These are phyloP conservation scores for Agrotis clavis DNA, from an alignment of 2,888 invertebrate genomes.

Conservation along the genomic window DNA sequence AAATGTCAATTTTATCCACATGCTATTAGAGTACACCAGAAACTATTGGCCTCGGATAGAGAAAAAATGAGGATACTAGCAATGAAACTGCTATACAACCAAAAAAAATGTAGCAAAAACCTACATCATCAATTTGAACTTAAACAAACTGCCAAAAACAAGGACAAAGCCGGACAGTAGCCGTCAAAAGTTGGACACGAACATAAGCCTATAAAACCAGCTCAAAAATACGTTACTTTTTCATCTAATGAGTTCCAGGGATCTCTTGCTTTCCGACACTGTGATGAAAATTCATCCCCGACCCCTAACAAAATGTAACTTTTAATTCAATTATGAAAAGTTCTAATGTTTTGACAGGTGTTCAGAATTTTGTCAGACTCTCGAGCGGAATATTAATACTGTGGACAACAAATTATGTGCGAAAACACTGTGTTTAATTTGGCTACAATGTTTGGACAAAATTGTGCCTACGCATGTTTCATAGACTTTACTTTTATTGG, in stretches of 20 bases:
- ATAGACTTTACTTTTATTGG: not conserved
- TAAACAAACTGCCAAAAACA: conserved; percentile 27
- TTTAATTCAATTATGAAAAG: conserved; percentile 62
- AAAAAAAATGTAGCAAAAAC: not conserved
- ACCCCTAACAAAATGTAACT: conserved; percentile 48
- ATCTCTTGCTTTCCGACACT: conserved; percentile 13
- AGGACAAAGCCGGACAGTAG: not conserved
- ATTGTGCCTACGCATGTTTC: not conserved
- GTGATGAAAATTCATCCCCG: conserved; percentile 28
- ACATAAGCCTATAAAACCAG: conserved; percentile 17
- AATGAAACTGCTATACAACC: not conserved
- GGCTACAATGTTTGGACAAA: not conserved
- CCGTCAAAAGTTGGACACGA: conserved; percentile 23
- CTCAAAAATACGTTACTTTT: conserved; percentile 43
- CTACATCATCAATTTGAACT: conserved; percentile 20
- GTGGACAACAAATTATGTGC: conserved; percentile 17
- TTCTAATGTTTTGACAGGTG: conserved; percentile 42
- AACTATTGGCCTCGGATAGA: not conserved
- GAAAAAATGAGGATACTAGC: not conserved
- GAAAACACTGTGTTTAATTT: not conserved
- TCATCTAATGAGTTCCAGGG: conserved; percentile 29
- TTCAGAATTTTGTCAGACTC: conserved; percentile 32
- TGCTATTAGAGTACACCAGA: no score
- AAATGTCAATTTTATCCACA: no score
- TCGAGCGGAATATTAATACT: conserved; percentile 38